Conservation (phyloP, 1,140 invertebrate species). For the Samia ricini region DNA sequence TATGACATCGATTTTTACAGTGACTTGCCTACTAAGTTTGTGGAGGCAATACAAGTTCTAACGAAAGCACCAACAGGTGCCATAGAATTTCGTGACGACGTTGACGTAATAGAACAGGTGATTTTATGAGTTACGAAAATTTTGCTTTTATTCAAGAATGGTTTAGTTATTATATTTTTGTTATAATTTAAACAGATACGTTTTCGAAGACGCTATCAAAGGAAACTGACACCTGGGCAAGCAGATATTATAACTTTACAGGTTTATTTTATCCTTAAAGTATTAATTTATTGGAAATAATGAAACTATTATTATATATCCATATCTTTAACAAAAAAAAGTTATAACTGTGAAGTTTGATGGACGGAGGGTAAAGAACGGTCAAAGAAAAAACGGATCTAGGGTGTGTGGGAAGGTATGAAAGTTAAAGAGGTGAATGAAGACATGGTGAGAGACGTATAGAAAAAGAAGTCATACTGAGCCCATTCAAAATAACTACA, state of each 20-base stretch:
- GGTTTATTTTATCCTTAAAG: constrained; percentile 41
- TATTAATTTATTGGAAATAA: background rate
- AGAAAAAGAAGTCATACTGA: no score
- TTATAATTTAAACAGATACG: constrained; percentile 60
- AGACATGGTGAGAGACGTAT: no score
- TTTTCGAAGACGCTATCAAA: constrained; percentile 78
- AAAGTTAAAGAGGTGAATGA: no score
- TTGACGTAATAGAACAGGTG: constrained; percentile 71
- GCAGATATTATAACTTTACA: constrained; percentile 79
- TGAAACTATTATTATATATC: background rate
- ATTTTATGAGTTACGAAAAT: background rate
- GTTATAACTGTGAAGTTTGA: no score
- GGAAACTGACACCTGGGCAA: constrained; percentile 76
- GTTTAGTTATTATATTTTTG: constrained; percentile 4
- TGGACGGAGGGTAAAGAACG: no score
- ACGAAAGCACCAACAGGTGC: constrained; percentile 60
- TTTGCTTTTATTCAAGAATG: background rate
- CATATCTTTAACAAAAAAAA: no score
- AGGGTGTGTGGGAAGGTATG: no score
- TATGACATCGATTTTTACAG: constrained; percentile 27
- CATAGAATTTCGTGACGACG: constrained; percentile 64
- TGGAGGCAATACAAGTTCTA: constrained; percentile 51
- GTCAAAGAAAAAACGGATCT: no score
- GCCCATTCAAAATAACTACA: no score
- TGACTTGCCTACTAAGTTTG: constrained; percentile 45